phyloP scores from a whole-genome alignment of 2,113 vertebrate species.

The Elgaria multicarinata region DNA sequence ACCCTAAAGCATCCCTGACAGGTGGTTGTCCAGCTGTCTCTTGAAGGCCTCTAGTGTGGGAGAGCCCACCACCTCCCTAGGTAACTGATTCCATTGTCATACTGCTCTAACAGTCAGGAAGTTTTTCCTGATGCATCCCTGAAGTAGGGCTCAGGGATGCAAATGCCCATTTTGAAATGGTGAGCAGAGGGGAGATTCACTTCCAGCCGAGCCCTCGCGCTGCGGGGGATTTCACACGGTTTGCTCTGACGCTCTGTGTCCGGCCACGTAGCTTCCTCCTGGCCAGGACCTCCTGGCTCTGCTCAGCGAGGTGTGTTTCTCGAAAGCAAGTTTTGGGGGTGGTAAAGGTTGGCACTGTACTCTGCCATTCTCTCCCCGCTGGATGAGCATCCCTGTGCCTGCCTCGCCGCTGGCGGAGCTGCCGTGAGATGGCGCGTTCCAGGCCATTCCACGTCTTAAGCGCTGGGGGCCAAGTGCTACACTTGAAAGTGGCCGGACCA shows the following conservation, averaged over 20 bases:
- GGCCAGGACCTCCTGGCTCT: background rate
- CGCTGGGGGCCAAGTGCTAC: too few species aligned
- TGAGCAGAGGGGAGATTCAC: background rate
- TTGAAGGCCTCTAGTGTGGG: too few species aligned
- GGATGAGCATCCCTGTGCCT: background rate
- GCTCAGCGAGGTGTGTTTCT: background rate
- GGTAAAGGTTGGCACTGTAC: background rate
- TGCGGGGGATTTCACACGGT: background rate
- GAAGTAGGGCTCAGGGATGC: rapidly evolving
- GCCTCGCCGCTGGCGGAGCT: background rate
- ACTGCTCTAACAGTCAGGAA: too few species aligned
- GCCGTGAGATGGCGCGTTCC: background rate
- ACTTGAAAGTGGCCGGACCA: too few species aligned
- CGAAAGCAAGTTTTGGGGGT: background rate
- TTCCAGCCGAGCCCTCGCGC: background rate
- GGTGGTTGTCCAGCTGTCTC: too few species aligned
- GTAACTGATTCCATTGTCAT: too few species aligned
- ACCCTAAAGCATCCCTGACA: too few species aligned
- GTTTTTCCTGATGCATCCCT: too few species aligned
- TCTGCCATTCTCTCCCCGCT: background rate
- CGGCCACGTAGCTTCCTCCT: background rate
- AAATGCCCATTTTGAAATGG: rapidly evolving
- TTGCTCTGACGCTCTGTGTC: background rate
- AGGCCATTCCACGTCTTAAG: background rate
- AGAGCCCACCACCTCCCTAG: too few species aligned